phyloP scores from a whole-genome alignment of 2,888 invertebrate genomes.

The Caradrina clavipalpis region DNA sequence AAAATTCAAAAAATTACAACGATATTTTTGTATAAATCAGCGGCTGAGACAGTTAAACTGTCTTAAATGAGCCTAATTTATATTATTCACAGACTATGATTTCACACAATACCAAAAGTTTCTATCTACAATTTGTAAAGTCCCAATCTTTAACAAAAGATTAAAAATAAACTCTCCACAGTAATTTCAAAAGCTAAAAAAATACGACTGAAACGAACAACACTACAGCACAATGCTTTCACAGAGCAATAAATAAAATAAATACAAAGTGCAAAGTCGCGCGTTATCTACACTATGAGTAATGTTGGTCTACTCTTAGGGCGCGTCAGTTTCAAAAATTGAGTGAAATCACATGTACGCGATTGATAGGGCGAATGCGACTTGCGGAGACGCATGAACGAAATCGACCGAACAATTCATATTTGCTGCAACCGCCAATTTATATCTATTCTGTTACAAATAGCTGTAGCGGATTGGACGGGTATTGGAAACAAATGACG shows the following conservation, averaged over 20 bases:
- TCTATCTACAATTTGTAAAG: background rate
- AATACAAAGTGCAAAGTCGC: constrained; percentile 66
- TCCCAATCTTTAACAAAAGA: constrained; percentile 11
- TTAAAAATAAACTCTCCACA: constrained; percentile 28
- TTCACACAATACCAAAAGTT: background rate
- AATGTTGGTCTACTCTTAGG: constrained; percentile 80
- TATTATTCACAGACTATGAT: background rate
- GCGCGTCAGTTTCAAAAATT: constrained; percentile 90
- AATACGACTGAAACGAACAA: constrained; percentile 20
- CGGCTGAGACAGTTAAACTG: background rate
- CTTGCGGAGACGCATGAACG: constrained; percentile 71
- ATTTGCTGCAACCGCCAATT: constrained; percentile 86
- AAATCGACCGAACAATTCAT: constrained; percentile 79
- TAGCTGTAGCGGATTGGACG: constrained; percentile 82
- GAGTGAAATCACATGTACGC: constrained; percentile 89
- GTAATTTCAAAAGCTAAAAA: constrained; percentile 7
- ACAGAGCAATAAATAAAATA: constrained; percentile 65
- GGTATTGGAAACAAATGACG: constrained; percentile 86
- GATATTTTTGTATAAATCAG: background rate
- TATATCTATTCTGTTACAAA: constrained; percentile 87
- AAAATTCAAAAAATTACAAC: background rate
- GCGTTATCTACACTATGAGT: constrained; percentile 83
- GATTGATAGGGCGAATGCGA: constrained; percentile 84
- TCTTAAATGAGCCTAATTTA: background rate
- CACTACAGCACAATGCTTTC: constrained; percentile 50